Conservation (phyloP, 2,888 invertebrate species). For the Hypomecis punctinalis region DNA sequence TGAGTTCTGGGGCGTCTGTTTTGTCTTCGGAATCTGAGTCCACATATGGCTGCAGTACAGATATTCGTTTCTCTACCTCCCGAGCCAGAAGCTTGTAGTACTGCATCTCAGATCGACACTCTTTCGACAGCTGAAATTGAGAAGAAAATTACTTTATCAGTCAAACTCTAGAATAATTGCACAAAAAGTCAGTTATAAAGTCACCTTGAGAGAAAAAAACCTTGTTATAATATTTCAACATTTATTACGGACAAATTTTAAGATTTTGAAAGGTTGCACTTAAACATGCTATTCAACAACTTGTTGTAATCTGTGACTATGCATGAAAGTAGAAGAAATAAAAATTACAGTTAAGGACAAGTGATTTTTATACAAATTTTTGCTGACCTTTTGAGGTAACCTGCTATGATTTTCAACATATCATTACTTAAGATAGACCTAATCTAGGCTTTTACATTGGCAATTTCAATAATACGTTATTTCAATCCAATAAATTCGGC, state of each 20-base stretch:
- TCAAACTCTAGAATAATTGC: slow-evolving; percentile 10
- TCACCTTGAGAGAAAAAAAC: slow-evolving; percentile 31
- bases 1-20: slow-evolving; percentile 68
- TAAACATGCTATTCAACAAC: slow-evolving; percentile 13
- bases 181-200: slow-evolving; percentile 21
- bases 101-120: slow-evolving; percentile 87
- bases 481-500: too few relatives aligned
- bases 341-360: background rate
- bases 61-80: slow-evolving; percentile 86
- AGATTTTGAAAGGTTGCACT: slow-evolving; percentile 22
- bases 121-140: slow-evolving; percentile 86
- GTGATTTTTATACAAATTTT: too few relatives aligned
- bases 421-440: too few relatives aligned
- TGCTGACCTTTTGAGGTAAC: too few relatives aligned
- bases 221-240: slow-evolving; percentile 29
- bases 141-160: slow-evolving; percentile 31
- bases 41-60: slow-evolving; percentile 70
- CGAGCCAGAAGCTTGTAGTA: slow-evolving; percentile 88
- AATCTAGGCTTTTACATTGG: too few relatives aligned
- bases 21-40: slow-evolving; percentile 62
- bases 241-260: slow-evolving; percentile 29
- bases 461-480: too few relatives aligned
- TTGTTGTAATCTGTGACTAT: slow-evolving; percentile 30
- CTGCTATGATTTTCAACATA: too few relatives aligned
- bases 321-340: slow-evolving; percentile 1